Evolutionary conservation across 2,113 vertebrate species (phyloP), one percentile per base, ranked within the genome.

Genomic region (Carassius auratus): DNA sequence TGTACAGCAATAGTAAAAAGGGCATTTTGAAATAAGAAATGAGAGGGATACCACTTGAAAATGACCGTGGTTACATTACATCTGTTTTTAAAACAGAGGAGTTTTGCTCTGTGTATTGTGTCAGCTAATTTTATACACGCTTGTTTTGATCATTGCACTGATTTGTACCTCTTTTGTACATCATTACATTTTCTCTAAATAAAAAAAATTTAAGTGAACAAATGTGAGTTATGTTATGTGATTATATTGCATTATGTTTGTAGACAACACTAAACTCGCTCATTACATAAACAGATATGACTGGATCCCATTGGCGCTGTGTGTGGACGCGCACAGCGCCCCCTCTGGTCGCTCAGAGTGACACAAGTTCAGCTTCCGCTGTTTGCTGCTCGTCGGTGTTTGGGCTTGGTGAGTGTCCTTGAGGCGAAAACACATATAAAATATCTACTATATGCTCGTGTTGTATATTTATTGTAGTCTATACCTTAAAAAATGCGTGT

Each of bases 401-500:
- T 52, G 66, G 5, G 84, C 75, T 36, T 19, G 84, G 84, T 85
- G 52, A 85, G 76, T 80, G 84, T 62, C 84, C 84, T 85, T 85
- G 33, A 79, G 36, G 30, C 30, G 30, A 74, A 75, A 75, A 75
- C 52, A 45, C n/a, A 8, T 50, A 3, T 52, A 5, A 73, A 50
- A 61, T 73, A 30, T 48, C 19, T 52, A 8, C 2, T 42, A 45
- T 26, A 17, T 48, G 8, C 6, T 48, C 3, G 10, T 48, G 1
- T 64, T 80, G 3, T 69, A 33, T 26, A 2, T n/a, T 14, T 62
- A 8, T 68, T 13, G 8, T 21, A 3, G 23, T 69, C 21, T 21
- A 1, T 52, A n/a, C 17, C 1, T 23, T 52, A 69, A 81, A 21
- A 21, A 33, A 17, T 12, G 42, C 15, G 62, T 55, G 62, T 52